Percentiles rank a stretch among this genome's conserved stretches.
phyloP scores from a whole-genome alignment of 2,797 vertebrate genomes.

The Hylomyscus alleni region DNA sequence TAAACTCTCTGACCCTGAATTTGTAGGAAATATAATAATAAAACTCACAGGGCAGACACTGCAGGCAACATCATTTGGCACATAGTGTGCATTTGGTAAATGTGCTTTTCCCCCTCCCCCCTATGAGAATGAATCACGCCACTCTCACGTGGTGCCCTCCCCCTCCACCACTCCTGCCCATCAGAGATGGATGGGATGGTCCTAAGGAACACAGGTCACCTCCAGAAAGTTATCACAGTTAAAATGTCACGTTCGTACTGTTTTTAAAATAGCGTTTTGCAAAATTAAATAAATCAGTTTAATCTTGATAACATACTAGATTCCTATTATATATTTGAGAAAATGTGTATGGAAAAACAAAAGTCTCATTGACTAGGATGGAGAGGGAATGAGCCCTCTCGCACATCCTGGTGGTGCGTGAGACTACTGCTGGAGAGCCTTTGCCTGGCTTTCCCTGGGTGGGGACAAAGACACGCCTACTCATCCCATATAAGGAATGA shows the following conservation, averaged over 20 bases:
- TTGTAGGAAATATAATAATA: background rate
- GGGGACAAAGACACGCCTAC: background rate
- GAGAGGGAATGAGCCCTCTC: background rate
- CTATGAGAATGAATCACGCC: slow-evolving; percentile 1
- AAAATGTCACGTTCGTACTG: background rate
- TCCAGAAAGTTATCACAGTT: background rate
- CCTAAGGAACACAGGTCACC: background rate
- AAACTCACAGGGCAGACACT: background rate
- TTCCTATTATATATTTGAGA: background rate
- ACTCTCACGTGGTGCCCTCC: background rate
- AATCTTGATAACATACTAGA: background rate
- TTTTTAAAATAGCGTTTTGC: background rate
- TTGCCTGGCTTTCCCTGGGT: background rate
- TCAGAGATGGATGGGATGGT: background rate
- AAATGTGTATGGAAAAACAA: background rate
- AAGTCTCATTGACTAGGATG: background rate
- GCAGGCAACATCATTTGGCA: background rate
- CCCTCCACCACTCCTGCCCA: background rate
- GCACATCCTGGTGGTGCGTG: background rate
- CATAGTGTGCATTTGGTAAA: background rate
- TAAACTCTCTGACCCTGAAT: background rate
- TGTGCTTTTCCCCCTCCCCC: background rate
- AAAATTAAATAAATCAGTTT: slow-evolving; percentile 51
- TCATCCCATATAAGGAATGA: background rate
- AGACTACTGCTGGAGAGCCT: background rate